Evolutionary conservation across 1,140 invertebrate species (phyloP).

Genomic region (Cyphomyrmex costatus): DNA sequence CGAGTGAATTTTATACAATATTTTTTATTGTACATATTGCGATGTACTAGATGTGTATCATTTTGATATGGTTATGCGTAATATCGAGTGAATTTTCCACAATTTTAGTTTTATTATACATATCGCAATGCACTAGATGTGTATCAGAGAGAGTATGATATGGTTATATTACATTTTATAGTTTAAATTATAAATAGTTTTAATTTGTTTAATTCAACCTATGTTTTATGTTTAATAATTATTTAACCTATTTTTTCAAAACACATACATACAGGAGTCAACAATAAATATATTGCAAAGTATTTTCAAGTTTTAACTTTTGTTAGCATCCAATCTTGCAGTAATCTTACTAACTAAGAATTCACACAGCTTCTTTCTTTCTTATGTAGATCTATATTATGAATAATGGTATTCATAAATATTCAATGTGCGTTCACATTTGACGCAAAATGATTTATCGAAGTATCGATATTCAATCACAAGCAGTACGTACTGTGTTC

Average conservation of each 20-base stretch:
- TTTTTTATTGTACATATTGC: background rate
- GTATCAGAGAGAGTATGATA: too few species aligned
- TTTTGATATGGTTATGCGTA: too few species aligned
- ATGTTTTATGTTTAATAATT: constrained; percentile 1
- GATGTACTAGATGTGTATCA: background rate
- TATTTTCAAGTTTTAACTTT: background rate
- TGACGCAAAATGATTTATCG: constrained; percentile 71
- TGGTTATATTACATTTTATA: too few species aligned
- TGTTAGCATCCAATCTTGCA: background rate
- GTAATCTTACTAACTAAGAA: background rate
- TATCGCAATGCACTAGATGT: too few species aligned
- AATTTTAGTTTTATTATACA: too few species aligned
- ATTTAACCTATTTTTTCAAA: background rate
- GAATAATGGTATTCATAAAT: constrained; percentile 73
- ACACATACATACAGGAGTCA: background rate
- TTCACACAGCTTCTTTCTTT: background rate
- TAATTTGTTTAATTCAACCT: background rate
- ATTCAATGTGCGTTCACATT: constrained; percentile 66
- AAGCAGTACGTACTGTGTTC: constrained; percentile 6
- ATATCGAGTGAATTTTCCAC: background rate
- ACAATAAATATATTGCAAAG: background rate
- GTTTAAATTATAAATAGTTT: background rate
- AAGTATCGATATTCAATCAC: constrained; percentile 73
- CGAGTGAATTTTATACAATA: background rate
- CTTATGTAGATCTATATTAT: constrained; percentile 47